These are phyloP conservation scores for Gymnothorax javanicus DNA, from an alignment of 2,797 vertebrate genomes.

Conservation along the genomic window DNA sequence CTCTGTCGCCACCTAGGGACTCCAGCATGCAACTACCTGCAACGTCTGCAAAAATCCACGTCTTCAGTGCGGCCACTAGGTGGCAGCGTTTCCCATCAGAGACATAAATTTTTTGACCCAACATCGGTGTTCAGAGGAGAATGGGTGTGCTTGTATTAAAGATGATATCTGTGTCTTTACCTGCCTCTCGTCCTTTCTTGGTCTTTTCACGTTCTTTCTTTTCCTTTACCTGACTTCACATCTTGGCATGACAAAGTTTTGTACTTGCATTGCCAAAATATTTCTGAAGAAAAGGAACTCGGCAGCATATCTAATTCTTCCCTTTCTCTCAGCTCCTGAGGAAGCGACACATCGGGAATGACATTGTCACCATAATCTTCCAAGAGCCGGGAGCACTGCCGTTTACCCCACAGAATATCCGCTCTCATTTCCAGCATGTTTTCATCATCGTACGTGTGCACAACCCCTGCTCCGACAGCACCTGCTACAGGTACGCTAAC, in stretches of 20 bases:
- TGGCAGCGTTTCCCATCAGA: conserved; percentile 57
- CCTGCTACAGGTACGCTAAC: conserved; percentile 83
- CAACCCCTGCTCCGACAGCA: conserved; percentile 84
- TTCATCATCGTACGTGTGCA: conserved; percentile 91
- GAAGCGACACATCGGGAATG: conserved; percentile 95
- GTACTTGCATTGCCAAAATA: too few species aligned
- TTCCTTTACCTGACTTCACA: too few species aligned
- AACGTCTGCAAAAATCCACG: background rate
- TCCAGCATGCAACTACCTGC: conserved; percentile 26
- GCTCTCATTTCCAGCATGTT: conserved; percentile 95
- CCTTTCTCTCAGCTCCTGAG: conserved; percentile 77
- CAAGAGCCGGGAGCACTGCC: conserved; percentile 90
- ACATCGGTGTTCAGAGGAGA: background rate
- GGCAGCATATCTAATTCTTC: background rate
- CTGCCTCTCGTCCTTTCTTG: conserved; percentile 4
- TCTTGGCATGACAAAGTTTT: too few species aligned
- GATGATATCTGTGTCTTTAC: background rate
- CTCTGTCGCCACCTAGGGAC: conserved; percentile 66
- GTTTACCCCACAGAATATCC: conserved; percentile 91
- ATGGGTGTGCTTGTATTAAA: background rate
- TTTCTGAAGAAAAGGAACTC: too few species aligned
- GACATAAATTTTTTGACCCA: conserved; percentile 19
- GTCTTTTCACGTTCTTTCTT: background rate
- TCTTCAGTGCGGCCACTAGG: conserved; percentile 57
- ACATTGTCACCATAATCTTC: conserved; percentile 97